Evolutionary conservation across 2,888 invertebrate species (phyloP).

Genomic region (Frankliniella fusca): DNA sequence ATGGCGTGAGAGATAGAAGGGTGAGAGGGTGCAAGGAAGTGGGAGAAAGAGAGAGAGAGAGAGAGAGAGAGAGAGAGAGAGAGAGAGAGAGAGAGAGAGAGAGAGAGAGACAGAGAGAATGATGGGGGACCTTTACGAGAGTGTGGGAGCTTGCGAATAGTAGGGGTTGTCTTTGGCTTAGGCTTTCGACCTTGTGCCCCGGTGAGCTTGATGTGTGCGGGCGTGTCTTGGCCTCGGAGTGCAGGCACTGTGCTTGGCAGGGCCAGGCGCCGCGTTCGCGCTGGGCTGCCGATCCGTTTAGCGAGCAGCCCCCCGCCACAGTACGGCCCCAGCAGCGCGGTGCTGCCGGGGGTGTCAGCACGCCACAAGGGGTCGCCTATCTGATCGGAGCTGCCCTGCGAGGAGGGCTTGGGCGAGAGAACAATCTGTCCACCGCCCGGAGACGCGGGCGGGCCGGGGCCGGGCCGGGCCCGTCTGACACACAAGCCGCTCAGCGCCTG

Average conservation of each 20-base stretch:
- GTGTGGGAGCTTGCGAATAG: no score
- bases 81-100: no score
- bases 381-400: background rate
- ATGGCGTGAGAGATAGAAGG: no score
- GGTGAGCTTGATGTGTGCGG: conserved; percentile 11
- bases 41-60: no score
- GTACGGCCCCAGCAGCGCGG: background rate
- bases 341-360: background rate
- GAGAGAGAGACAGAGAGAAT: no score
- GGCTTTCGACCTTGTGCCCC: background rate
- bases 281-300: conserved; percentile 9
- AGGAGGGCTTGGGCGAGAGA: no score
- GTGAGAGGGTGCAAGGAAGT: no score
- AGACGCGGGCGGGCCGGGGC: no score
- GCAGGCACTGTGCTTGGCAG: background rate
- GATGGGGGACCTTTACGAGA: no score
- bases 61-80: no score
- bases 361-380: background rate
- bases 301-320: background rate
- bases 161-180: conserved; percentile 7
- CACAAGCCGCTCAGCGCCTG: background rate
- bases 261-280: background rate
- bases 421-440: no score
- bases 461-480: no score
- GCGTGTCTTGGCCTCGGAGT: background rate